Conservation (phyloP, 2,888 invertebrate genomes). For the Lycocerus yunnanus region DNA sequence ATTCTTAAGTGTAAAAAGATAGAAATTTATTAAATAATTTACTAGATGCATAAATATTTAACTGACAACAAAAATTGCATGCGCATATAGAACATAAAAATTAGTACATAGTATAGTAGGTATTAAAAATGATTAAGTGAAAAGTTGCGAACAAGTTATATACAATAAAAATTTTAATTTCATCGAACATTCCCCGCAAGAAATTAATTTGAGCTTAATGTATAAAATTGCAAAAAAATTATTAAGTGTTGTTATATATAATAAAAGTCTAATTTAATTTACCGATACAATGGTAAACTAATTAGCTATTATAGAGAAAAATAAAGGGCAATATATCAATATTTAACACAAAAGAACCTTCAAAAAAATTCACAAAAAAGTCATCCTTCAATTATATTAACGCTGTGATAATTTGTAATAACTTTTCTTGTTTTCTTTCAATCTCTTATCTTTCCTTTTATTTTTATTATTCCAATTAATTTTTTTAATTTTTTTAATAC, state of each 20-base stretch:
- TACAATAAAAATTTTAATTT: not conserved
- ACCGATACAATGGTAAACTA: not conserved
- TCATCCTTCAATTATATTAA: not conserved
- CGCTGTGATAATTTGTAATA: not conserved
- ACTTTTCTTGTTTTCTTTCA: not conserved
- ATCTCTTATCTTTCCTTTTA: not conserved
- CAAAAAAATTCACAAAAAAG: not conserved
- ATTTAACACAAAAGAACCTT: not conserved
- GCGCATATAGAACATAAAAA: not conserved
- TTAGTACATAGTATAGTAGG: not conserved
- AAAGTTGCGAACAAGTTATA: not conserved
- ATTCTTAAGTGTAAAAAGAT: not conserved
- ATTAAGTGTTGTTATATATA: not conserved
- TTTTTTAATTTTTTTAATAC: not conserved
- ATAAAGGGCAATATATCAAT: not conserved
- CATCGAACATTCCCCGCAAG: not conserved
- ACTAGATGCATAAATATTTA: not conserved
- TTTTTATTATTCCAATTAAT: not conserved
- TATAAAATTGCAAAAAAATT: not conserved
- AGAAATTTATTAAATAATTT: not conserved
- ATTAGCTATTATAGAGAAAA: not conserved
- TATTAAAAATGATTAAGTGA: not conserved
- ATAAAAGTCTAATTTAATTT: not conserved
- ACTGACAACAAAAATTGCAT: not conserved
- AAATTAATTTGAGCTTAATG: not conserved